phyloP scores from a whole-genome alignment of 2,888 invertebrate genomes.

The Colostygia pectinataria region DNA sequence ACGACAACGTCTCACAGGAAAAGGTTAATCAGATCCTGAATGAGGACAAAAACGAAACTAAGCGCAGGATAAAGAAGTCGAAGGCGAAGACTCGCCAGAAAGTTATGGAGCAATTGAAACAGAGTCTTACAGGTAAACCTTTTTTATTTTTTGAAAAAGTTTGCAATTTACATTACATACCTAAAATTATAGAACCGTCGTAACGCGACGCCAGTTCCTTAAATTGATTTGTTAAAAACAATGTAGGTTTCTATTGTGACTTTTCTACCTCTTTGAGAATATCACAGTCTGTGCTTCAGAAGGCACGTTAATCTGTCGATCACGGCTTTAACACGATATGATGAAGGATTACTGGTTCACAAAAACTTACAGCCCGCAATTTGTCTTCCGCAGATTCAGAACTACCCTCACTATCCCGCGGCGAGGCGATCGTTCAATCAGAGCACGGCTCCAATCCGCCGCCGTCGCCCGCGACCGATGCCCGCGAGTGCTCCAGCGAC shows the following conservation, averaged over 20 bases:
- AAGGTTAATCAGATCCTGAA: conserved; percentile 87
- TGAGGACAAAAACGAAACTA: conserved; percentile 84
- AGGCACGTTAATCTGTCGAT: no score
- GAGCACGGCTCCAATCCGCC: conserved; percentile 88
- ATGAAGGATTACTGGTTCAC: no score
- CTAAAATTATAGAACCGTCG: no score
- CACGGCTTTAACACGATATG: no score
- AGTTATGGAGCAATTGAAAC: conserved; percentile 86
- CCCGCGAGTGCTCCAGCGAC: conserved; percentile 86
- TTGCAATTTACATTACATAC: no score
- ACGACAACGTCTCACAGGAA: conserved; percentile 85
- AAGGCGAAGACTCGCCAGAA: conserved; percentile 83
- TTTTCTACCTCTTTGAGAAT: no score
- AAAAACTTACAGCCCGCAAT: no score
- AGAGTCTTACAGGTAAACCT: conserved; percentile 80
- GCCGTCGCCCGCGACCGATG: conserved; percentile 91
- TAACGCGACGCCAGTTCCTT: no score
- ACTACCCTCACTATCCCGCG: conserved; percentile 85
- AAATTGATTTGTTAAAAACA: no score
- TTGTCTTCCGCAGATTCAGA: conserved; percentile 71
- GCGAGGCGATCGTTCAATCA: conserved; percentile 82
- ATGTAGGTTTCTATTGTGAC: no score
- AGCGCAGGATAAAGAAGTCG: conserved; percentile 80
- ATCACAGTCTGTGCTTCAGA: no score
- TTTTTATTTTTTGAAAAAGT: no score